A percentile compares a stretch with the other conserved stretches of the same genome.
Evolutionary conservation across 1,140 invertebrate genomes (phyloP).

Genomic region (Solen grandis): DNA sequence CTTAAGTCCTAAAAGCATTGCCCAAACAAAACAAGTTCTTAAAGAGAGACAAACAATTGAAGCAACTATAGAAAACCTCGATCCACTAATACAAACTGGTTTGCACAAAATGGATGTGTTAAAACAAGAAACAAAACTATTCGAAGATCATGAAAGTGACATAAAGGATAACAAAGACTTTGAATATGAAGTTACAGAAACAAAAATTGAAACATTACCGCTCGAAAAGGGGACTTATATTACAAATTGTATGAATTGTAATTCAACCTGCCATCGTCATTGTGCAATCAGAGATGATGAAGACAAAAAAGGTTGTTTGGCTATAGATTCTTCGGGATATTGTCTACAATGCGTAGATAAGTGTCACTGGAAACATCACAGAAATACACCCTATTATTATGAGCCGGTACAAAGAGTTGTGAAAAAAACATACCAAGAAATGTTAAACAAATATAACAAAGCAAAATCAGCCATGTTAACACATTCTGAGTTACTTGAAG

Average conservation of each 20-base stretch:
- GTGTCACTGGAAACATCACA: conserved; percentile 33
- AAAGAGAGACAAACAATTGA: conserved; percentile 24
- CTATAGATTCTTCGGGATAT: conserved; percentile 13
- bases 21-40: conserved; percentile 43
- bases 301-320: conserved; percentile 8
- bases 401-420: background rate
- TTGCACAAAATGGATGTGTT: conserved; percentile 13
- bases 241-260: conserved; percentile 55
- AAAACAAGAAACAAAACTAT: conserved; percentile 28
- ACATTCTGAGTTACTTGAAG: conserved; percentile 38
- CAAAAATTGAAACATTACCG: background rate
- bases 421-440: conserved; percentile 20
- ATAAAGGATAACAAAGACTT: conserved; percentile 52
- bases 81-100: conserved; percentile 33
- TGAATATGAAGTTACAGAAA: conserved; percentile 34
- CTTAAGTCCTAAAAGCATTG: conserved; percentile 19
- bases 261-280: conserved; percentile 53
- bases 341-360: conserved; percentile 23
- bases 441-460: conserved; percentile 4
- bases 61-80: conserved; percentile 24
- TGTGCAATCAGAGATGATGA: conserved; percentile 26
- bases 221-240: conserved; percentile 34
- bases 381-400: conserved; percentile 26
- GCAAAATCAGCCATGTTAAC: conserved; percentile 13
- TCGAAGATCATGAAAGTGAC: conserved; percentile 35